Base-by-base conservation (phyloP, 2,797 vertebrate species). In the Diplodus puntazzo region DNA sequence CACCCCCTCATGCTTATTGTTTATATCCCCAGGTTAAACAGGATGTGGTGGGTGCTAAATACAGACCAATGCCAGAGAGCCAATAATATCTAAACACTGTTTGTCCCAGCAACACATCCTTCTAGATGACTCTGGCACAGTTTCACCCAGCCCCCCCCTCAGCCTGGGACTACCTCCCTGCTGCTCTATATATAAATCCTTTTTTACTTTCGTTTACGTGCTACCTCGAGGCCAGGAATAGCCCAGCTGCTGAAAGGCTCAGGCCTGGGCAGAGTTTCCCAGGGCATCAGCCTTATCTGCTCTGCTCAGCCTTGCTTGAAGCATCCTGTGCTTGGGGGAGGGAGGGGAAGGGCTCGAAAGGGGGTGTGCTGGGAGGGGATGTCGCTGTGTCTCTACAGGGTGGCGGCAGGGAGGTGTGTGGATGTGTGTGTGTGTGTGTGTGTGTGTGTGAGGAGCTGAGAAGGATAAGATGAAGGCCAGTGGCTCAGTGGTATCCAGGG, bases 251-350 rank as follows among this genome's bases (percentile, higher is more conserved):
- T 94, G 92, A 94, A 95, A 94, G 93, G 83, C 93, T 93, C 88
- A 87, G 88, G 83, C 83, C 73, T 81, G 93, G 94, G 94, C 93
- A 95, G 94, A 91, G 90, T 94, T 96, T 96, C 95, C 95, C 95
- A 95, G 94, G 95, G 94, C 95, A 94, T 93, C 89, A 83, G 92
- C 85, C 95, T 96, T 96, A 96, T 96, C 94, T 95, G 83, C 88
- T 89, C 90, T 52, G 64, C 86, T 95, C 95, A 95, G 95, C 92
- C 91, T 89, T 79, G 88, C 87, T 91, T 85, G 91, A 93, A 74
- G 73, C 93, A 97, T 98, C 96, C 96, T 97, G 96, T 95, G 92
- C 93, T 86, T 85, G 83, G 91, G 91, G 92, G 83, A 85, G 87
- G 89, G 89, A 78, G 78, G 86, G 84, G 82, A 82, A 89, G 84